These are phyloP conservation scores for Phaethon lepturus DNA, from an alignment of 2,113 vertebrate species.

Conservation along the genomic window DNA sequence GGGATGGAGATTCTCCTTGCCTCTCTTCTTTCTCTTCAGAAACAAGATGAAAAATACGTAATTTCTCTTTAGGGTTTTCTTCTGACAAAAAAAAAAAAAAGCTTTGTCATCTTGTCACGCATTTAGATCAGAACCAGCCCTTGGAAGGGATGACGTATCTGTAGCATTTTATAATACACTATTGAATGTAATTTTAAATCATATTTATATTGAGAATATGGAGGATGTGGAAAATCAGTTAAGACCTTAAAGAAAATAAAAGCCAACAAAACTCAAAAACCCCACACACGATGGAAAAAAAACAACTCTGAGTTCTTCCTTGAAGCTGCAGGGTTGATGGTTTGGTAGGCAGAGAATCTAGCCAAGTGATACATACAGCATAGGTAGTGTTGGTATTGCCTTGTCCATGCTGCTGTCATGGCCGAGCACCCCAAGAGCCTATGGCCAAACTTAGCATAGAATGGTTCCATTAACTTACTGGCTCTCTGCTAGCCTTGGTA, in stretches of 20 bases:
- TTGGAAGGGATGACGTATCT: neutral
- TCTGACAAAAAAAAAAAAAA: neutral
- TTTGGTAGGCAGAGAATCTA: neutral
- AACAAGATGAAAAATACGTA: neutral
- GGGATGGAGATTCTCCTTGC: too few relatives aligned
- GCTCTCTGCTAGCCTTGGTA: neutral
- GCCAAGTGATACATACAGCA: neutral
- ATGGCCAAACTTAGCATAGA: neutral
- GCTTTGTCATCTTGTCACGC: rapidly evolving
- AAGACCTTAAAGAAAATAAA: neutral
- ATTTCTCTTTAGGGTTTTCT: neutral
- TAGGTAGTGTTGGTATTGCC: neutral
- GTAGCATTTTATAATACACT: neutral
- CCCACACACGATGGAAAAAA: too few relatives aligned
- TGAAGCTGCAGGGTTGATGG: neutral
- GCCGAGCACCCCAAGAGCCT: neutral
- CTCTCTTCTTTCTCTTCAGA: too few relatives aligned
- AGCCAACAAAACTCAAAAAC: neutral
- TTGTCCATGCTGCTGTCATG: neutral
- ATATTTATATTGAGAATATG: neutral
- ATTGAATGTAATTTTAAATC: neutral
- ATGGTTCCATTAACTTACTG: neutral
- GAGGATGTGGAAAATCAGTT: neutral
- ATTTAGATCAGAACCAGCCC: neutral
- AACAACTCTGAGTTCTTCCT: neutral